phyloP scores from a whole-genome alignment of 2,888 invertebrate species.

The Branchipolynoe longqiensis region DNA sequence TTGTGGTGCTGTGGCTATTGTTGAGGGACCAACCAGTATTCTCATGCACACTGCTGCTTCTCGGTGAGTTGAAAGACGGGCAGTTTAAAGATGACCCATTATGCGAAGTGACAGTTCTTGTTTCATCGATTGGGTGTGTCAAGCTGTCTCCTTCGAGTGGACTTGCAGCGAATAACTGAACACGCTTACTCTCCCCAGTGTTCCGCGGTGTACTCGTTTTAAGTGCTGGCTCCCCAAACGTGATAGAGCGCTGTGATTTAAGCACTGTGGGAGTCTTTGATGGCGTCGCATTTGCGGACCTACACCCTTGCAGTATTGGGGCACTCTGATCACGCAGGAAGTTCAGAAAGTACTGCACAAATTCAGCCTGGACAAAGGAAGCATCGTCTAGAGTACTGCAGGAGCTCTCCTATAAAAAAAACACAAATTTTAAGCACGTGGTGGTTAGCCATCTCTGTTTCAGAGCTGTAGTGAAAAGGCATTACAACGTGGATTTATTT shows the following conservation, averaged over 20 bases:
- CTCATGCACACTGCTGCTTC: conserved; percentile 1
- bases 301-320: conserved; percentile 73
- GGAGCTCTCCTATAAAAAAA: conserved; percentile 9
- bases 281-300: conserved; percentile 74
- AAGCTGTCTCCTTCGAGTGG: conserved; percentile 67
- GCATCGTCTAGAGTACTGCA: neutral
- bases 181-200: conserved; percentile 66
- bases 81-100: conserved; percentile 32
- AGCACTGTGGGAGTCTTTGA: conserved; percentile 73
- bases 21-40: neutral
- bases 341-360: conserved; percentile 76
- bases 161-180: conserved; percentile 73
- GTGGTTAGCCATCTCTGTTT: too few species aligned
- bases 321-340: conserved; percentile 76
- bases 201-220: conserved; percentile 33
- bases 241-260: conserved; percentile 67
- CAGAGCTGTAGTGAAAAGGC: too few species aligned
- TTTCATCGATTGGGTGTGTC: neutral
- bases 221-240: neutral
- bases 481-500: too few species aligned
- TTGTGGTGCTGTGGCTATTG: neutral
- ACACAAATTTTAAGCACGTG: too few species aligned
- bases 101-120: neutral
- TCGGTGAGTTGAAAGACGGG: conserved; percentile 4
- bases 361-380: conserved; percentile 68